phyloP scores from a whole-genome alignment of 2,113 vertebrate species.

The Beaufortia kweichowensis region DNA sequence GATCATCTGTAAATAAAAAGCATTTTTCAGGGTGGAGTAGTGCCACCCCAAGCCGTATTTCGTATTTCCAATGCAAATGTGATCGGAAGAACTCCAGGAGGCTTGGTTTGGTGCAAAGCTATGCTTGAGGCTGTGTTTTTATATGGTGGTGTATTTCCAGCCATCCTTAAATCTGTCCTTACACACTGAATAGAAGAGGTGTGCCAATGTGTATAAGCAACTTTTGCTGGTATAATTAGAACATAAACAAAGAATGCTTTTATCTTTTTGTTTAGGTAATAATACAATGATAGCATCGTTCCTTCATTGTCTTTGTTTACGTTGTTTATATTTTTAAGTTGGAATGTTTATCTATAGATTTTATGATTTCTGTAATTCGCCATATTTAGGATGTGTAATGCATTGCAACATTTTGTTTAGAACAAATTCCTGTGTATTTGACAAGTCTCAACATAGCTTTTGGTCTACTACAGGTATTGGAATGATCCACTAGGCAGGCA shows the following conservation, averaged over 20 bases:
- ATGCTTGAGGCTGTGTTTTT: slow-evolving; percentile 40
- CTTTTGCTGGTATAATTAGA: neutral
- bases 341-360: neutral
- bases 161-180: neutral
- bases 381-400: slow-evolving; percentile 7
- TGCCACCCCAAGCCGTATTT: slow-evolving; percentile 24
- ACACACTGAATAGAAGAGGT: neutral
- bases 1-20: slow-evolving; percentile 17
- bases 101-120: slow-evolving; percentile 28
- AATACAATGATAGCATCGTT: neutral
- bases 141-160: slow-evolving; percentile 14
- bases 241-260: neutral
- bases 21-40: slow-evolving; percentile 12
- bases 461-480: slow-evolving; percentile 13
- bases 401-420: slow-evolving; percentile 37
- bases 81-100: slow-evolving; percentile 40
- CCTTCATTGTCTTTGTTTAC: neutral
- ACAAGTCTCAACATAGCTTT: slow-evolving; percentile 48
- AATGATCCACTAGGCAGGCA: slow-evolving; percentile 12
- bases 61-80: slow-evolving; percentile 46
- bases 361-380: neutral
- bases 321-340: neutral
- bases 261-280: neutral
- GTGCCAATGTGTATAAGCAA: neutral
- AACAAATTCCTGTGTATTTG: slow-evolving; percentile 31